Conservation (phyloP, 2,113 vertebrate species). For the Excalfactoria chinensis region DNA sequence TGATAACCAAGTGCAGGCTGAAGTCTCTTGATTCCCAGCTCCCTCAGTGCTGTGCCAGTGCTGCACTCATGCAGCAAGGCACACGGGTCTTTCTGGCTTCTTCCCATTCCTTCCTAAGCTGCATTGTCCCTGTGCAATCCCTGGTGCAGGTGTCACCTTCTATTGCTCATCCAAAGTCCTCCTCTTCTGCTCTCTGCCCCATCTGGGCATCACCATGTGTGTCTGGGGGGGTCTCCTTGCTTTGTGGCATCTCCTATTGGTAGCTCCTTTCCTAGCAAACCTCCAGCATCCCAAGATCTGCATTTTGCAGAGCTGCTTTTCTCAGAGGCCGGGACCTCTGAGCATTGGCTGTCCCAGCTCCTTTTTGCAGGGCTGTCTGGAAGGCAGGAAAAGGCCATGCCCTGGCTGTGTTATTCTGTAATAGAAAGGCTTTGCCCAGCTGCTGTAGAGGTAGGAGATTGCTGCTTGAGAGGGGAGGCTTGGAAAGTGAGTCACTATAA, state of each 20-base stretch:
- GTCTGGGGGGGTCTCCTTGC: not conserved
- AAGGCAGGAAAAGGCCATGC: too few relatives aligned
- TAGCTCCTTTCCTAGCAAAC: not conserved
- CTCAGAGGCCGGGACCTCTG: not conserved
- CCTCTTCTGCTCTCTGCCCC: not conserved
- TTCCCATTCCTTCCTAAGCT: not conserved
- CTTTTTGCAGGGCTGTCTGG: not conserved
- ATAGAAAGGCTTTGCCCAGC: not conserved
- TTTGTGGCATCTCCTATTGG: not conserved
- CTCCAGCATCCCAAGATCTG: not conserved
- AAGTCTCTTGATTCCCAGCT: not conserved
- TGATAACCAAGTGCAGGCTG: not conserved
- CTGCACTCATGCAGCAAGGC: not conserved
- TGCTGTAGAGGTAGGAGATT: not conserved
- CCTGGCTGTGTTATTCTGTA: not conserved
- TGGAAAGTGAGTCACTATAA: not conserved
- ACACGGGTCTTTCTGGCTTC: not conserved
- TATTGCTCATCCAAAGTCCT: conserved; percentile 8
- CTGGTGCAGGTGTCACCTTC: not conserved
- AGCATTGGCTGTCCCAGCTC: not conserved
- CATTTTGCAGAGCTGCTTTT: not conserved
- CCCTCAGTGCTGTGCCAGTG: fast-evolving
- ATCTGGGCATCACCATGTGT: fast-evolving
- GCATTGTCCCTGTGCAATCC: not conserved
- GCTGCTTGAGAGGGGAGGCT: not conserved